A percentile compares a stretch with the other conserved stretches of the same genome.
Conservation (phyloP, 1,140 invertebrate species). For the Zeugodacus cucurbitae region DNA sequence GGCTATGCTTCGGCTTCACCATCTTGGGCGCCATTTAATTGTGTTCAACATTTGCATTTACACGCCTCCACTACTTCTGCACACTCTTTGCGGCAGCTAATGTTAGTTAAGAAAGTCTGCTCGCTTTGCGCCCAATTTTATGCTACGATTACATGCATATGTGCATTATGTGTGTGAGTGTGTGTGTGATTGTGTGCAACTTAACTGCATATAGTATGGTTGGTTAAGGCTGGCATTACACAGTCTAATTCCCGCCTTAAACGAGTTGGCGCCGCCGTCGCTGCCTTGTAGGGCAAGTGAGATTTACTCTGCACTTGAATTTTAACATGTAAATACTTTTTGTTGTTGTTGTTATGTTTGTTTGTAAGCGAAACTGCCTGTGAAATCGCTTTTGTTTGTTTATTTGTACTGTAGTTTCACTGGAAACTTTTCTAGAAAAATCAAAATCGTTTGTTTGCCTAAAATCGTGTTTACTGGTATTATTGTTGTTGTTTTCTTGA, state of each 20-base stretch:
- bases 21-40: conserved; percentile 3
- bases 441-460: not conserved
- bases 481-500: not conserved
- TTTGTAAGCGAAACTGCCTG: not conserved
- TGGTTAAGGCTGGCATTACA: conserved; percentile 33
- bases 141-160: not conserved
- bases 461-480: not conserved
- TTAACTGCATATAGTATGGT: not conserved
- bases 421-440: not conserved
- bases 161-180: not conserved
- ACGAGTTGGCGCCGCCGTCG: not conserved
- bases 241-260: conserved; percentile 28
- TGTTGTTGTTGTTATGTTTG: not conserved
- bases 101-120: conserved; percentile 19
- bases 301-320: not conserved
- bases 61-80: not conserved
- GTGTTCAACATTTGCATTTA: conserved; percentile 10
- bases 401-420: not conserved
- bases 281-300: not conserved
- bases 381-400: not conserved
- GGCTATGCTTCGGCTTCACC: not conserved
- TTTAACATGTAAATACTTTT: not conserved
- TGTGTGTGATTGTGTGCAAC: not conserved
- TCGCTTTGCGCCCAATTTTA: conserved; percentile 2
- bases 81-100: not conserved